Conservation (phyloP, 2,888 invertebrate species). For the Amorpha juglandis region DNA sequence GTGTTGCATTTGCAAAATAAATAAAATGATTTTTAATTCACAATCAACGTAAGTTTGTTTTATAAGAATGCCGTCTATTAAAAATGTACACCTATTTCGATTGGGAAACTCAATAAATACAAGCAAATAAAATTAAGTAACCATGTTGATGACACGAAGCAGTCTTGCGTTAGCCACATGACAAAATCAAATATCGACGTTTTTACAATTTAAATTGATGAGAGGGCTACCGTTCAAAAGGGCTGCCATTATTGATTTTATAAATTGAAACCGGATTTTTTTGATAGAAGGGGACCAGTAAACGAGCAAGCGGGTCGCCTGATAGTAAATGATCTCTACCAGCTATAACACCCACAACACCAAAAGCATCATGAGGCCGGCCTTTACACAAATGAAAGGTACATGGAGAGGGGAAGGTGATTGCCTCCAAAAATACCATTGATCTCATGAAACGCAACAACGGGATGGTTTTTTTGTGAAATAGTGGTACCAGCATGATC, state of each 20-base stretch:
- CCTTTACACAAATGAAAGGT: no score
- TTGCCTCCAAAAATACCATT: no score
- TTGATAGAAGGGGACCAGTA: not conserved
- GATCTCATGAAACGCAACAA: no score
- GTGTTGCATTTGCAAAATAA: no score
- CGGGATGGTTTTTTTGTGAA: no score
- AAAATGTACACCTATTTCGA: not conserved
- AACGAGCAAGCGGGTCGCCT: no score
- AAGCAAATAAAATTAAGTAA: not conserved
- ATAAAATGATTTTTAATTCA: no score
- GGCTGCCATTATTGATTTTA: slow-evolving; percentile 22
- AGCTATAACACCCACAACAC: no score
- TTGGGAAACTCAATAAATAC: slow-evolving; percentile 26
- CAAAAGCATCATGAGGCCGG: no score
- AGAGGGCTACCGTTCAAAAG: not conserved
- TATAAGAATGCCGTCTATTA: not conserved
- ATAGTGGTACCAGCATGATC: no score
- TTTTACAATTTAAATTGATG: slow-evolving; percentile 77
- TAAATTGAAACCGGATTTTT: slow-evolving; percentile 24
- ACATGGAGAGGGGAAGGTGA: no score
- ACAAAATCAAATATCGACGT: slow-evolving; percentile 56
- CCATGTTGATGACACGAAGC: slow-evolving; percentile 10
- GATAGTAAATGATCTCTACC: no score
- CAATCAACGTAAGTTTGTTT: not conserved
- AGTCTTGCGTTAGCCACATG: slow-evolving; percentile 43